These are phyloP conservation scores for Caenorhabditis sp. DNA, from an alignment of 2,888 invertebrate genomes.

Conservation along the genomic window DNA sequence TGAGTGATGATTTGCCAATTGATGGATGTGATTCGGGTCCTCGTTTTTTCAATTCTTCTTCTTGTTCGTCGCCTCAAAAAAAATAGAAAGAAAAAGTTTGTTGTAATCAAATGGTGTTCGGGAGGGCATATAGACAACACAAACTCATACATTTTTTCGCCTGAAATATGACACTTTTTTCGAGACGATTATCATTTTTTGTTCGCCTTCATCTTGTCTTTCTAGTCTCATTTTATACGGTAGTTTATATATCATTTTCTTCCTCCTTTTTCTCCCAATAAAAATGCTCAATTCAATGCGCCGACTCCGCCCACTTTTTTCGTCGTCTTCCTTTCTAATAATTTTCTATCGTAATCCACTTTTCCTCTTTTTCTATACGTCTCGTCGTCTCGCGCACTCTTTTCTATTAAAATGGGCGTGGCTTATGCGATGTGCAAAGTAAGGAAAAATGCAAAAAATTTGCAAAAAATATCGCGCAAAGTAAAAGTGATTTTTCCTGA, in stretches of 20 bases:
- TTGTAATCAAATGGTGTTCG: background rate
- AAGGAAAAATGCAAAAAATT: too few species aligned
- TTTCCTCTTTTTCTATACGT: background rate
- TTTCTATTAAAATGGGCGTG: constrained; percentile 3
- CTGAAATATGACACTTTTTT: constrained; percentile 1
- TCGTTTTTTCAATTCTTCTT: background rate
- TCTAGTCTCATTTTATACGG: background rate
- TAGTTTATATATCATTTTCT: background rate
- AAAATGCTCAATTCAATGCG: background rate
- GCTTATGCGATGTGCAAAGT: too few species aligned
- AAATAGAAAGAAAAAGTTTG: background rate
- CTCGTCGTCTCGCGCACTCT: background rate
- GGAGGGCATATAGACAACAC: background rate
- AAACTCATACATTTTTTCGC: background rate
- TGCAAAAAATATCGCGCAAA: too few species aligned
- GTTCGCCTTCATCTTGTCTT: background rate
- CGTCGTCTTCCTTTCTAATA: background rate
- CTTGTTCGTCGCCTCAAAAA: background rate
- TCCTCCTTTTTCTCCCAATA: background rate
- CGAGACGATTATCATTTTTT: constrained; percentile 1
- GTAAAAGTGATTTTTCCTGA: too few species aligned
- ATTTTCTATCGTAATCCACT: constrained; percentile 5
- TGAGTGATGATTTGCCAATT: background rate
- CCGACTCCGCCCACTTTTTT: background rate
- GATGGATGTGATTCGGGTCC: background rate